phyloP scores from a whole-genome alignment of 1,140 invertebrate species.

The Venturia canescens region DNA sequence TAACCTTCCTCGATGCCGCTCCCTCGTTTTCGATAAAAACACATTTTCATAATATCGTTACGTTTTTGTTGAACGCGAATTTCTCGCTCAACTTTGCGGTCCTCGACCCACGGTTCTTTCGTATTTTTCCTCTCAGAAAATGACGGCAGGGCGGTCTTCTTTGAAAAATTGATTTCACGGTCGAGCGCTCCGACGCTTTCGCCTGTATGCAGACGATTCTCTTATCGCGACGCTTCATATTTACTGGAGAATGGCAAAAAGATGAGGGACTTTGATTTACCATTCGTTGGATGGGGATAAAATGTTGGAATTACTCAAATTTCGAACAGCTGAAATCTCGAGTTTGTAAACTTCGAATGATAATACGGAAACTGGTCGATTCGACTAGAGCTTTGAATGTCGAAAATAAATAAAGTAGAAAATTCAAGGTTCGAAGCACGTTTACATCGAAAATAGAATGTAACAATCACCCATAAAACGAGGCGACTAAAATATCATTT shows the following conservation, averaged over 20 bases:
- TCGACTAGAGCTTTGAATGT: too few species aligned
- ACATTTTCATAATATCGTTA: constrained; percentile 38
- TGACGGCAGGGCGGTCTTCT: constrained; percentile 5
- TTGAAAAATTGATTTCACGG: constrained; percentile 21
- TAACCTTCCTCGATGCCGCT: background rate
- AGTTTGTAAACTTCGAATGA: too few species aligned
- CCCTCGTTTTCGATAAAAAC: constrained; percentile 16
- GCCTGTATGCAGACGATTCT: background rate
- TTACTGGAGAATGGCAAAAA: background rate
- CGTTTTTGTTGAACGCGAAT: background rate
- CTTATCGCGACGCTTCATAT: constrained; percentile 8
- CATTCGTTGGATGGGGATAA: too few species aligned
- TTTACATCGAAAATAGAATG: too few species aligned
- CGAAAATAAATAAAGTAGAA: too few species aligned
- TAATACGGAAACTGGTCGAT: too few species aligned
- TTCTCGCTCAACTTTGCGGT: background rate
- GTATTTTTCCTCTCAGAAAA: constrained; percentile 20
- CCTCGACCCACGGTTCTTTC: background rate
- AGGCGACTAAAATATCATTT: too few species aligned
- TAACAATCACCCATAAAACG: too few species aligned
- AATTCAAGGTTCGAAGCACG: too few species aligned
- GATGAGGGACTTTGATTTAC: too few species aligned
- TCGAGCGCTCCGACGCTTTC: background rate
- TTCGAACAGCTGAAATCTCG: too few species aligned
- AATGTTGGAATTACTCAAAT: too few species aligned